Base-by-base conservation (phyloP, 2,113 vertebrate genomes). In the Myotis brandtii region DNA sequence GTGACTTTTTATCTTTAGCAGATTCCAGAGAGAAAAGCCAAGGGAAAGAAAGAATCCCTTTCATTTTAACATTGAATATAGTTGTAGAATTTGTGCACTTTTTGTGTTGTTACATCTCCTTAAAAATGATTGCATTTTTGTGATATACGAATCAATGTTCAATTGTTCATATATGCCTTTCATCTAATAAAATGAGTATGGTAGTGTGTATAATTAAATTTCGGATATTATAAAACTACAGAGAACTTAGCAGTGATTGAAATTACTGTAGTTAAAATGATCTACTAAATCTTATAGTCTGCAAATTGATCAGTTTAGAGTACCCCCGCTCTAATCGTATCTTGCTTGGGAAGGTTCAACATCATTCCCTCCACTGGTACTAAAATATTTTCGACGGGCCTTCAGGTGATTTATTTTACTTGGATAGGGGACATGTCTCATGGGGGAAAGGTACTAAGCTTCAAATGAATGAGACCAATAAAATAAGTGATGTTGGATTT, bases 1-100 rank as follows among this genome's bases (percentile, higher is more conserved):
- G 6, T 95, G 72, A 46, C 37, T 89, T 95, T 91, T 93, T 94
- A 52, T 94, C 69, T 95, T 96, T 59, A 66, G 64, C 91, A 85
- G 70, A 96, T 97, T 97, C 40, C 52, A 94, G n/a, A 37, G 85
- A 21, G 23, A 5, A 70, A 95, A 87, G 52, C 75, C 54, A 94
- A 85, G 90, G 30, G 48, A 62, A 37, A 66, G 67, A 54, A 82
- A 17, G 37, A 54, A 81, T 56, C 1, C 37, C 48, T 81, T 87
- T 92, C 14, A 64, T 23, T 94, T 76, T 81, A 83, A 76, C 50
- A n/a, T 30, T 69, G 64, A 96, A 70, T 90, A 90, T 87, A 81
- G 54, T 43, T 17, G 21, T 46, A 70, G 50, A 89, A 94, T 96
- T 97, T 92, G 37, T 50, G 27, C 20, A 40, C 50, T 79, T 91